phyloP scores from a whole-genome alignment of 2,113 vertebrate genomes.

The Hemichromis elongatus region DNA sequence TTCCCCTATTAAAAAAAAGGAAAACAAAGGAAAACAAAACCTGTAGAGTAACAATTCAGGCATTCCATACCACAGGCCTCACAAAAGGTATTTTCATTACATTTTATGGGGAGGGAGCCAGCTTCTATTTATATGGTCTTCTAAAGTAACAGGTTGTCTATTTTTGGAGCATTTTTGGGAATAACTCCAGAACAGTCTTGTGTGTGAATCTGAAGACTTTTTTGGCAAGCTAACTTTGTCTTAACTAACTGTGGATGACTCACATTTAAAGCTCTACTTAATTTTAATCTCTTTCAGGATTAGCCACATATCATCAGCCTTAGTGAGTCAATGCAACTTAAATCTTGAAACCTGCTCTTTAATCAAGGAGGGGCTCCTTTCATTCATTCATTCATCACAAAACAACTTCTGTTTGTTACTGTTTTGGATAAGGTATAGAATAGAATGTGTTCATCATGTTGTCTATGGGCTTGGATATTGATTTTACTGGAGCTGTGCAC shows the following conservation, averaged over 20 bases:
- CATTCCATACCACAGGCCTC: not conserved
- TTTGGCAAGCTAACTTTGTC: not conserved
- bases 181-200: not conserved
- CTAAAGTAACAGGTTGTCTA: not conserved
- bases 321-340: not conserved
- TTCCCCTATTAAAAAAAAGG: not conserved
- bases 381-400: too few species aligned
- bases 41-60: not conserved
- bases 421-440: not conserved
- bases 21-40: not conserved
- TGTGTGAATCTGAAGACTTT: not conserved
- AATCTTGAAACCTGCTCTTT: not conserved
- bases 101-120: not conserved
- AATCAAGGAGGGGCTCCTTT: not conserved
- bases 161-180: not conserved
- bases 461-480: not conserved
- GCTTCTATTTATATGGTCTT: not conserved
- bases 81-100: not conserved
- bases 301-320: not conserved
- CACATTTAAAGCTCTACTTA: not conserved
- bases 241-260: not conserved
- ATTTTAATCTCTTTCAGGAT: not conserved
- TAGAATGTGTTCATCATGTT: not conserved
- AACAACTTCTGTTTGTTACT: not conserved
- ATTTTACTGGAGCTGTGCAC: not conserved